Conservation (phyloP, 2,113 vertebrate genomes). For the Salminus brasiliensis region DNA sequence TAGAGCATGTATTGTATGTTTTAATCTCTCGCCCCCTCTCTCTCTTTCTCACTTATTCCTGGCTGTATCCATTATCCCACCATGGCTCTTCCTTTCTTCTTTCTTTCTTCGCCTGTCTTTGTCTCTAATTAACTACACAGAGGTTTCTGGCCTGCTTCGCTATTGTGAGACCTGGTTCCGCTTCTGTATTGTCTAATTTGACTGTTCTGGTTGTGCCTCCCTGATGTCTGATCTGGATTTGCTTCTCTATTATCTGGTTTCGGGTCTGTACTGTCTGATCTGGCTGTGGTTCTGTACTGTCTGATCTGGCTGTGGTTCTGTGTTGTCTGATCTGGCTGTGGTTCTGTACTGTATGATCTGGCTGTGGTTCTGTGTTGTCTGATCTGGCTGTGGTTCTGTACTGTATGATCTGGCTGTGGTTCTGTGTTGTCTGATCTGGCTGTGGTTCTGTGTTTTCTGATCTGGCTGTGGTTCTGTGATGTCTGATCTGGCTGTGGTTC, state of each 20-base stretch:
- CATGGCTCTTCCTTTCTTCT: conserved; percentile 8
- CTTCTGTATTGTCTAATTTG: neutral
- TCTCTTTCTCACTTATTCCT: neutral
- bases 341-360: neutral
- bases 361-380: neutral
- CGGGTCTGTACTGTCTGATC: too few relatives aligned
- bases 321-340: neutral
- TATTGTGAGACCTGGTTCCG: neutral
- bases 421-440: neutral
- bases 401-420: neutral
- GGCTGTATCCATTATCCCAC: neutral
- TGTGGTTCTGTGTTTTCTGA: neutral
- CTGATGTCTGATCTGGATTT: neutral
- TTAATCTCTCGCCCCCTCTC: neutral
- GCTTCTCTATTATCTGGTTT: neutral
- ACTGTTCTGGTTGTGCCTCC: neutral
- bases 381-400: neutral
- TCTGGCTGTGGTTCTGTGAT: too few relatives aligned
- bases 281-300: neutral
- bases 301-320: neutral
- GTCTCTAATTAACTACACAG: conserved; percentile 12
- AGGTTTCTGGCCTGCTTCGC: neutral
- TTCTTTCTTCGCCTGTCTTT: neutral
- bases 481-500: too few relatives aligned
- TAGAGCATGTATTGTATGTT: neutral